Conservation (phyloP, 2,888 invertebrate genomes). For the Drosophila macrospina region DNA sequence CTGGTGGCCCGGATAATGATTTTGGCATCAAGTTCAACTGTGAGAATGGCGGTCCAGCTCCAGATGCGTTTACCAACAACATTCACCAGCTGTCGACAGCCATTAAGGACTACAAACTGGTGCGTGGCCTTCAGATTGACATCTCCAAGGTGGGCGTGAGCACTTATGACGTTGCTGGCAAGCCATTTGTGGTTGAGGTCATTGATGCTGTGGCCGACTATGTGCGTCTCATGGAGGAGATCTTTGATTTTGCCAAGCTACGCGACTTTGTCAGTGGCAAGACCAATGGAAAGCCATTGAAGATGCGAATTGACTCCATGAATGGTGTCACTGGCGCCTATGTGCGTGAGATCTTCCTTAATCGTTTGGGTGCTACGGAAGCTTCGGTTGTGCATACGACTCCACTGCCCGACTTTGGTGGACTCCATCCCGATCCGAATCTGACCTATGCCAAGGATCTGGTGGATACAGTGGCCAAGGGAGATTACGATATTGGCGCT, state of each 20-base stretch:
- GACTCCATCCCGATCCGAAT: constrained; percentile 98
- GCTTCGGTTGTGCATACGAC: constrained; percentile 90
- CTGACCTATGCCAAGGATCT: constrained; percentile 94
- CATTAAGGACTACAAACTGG: constrained; percentile 92
- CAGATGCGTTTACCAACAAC: constrained; percentile 94
- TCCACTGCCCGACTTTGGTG: constrained; percentile 97
- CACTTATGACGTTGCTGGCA: constrained; percentile 87
- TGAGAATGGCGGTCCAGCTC: constrained; percentile 98
- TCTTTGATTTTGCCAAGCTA: constrained; percentile 96
- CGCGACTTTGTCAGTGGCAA: constrained; percentile 90
- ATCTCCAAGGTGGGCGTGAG: constrained; percentile 90
- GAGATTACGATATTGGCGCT: constrained; percentile 91
- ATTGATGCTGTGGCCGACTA: constrained; percentile 97
- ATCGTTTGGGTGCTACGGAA: constrained; percentile 92
- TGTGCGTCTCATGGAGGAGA: constrained; percentile 95
- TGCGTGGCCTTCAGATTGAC: constrained; percentile 91
- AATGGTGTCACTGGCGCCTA: constrained; percentile 99
- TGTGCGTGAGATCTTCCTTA: constrained; percentile 93
- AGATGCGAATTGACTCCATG: constrained; percentile 96
- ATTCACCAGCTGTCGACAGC: constrained; percentile 93
- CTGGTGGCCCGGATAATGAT: constrained; percentile 98
- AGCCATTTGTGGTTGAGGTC: constrained; percentile 92
- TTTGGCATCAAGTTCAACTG: constrained; percentile 99
- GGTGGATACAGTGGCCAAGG: constrained; percentile 88
- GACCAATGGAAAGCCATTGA: constrained; percentile 89